Evolutionary conservation across 2,113 vertebrate genomes (phyloP), one percentile per base, ranked within the genome.

Genomic region (Istiophorus platypterus): DNA sequence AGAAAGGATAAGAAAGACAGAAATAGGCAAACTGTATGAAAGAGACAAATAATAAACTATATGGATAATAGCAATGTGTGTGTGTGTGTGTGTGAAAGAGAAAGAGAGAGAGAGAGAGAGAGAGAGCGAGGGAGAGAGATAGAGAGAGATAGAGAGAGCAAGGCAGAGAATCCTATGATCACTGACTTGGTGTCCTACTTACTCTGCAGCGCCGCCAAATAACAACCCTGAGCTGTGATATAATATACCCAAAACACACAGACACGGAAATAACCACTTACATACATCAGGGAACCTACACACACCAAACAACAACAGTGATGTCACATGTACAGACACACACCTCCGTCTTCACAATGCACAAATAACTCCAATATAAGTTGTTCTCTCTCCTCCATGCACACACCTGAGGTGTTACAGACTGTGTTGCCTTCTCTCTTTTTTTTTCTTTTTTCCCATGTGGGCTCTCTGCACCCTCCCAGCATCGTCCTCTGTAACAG

Each of bases 171-270:
- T 78, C 54, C 62, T 91, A 71, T 85, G 89, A 92, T 92, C 85
- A 82, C 77, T 82, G 77, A 88, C 85, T 88, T 70, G 78, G 89
- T 91, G 90, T 87, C 92, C 92, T 93, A 92, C 87, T 92, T 93
- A 82, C 26, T 86, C 81, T 88, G 84, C 89, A 86, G 83, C 76
- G 83, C 81, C 82, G 76, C 71, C 66, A 69, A 88, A 88, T 72
- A 85, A 89, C 82, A 89, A 84, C 78, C 84, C 76, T 68, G 78
- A 87, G 85, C 80, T 86, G 68, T 81, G 78, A 90, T 84, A 80
- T 81, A 61, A 84, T 74, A 76, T 31, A 73, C 69, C 66, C 56
- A 71, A 51, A 75, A 79, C 64, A 81, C 72, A 59, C 49, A 80
- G 20, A 74, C 61, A 80, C 79, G 27, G 22, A 81, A 64, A 84